These are phyloP conservation scores for Drosophila ambigua DNA, from an alignment of 1,140 invertebrate genomes.

Conservation along the genomic window DNA sequence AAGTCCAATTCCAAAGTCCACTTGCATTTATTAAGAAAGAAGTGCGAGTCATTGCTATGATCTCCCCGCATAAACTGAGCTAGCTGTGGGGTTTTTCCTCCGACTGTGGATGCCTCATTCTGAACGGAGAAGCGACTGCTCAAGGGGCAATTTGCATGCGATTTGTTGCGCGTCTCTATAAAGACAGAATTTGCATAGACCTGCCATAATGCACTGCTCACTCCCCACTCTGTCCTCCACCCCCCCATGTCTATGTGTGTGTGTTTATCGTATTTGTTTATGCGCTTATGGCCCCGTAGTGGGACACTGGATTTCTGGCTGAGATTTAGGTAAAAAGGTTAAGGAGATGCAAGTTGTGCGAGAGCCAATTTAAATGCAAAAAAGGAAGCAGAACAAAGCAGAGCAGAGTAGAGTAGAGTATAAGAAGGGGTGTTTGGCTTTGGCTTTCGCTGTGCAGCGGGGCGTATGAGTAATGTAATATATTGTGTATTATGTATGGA, in stretches of 20 bases:
- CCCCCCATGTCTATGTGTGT: not conserved
- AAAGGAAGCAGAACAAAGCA: conserved; percentile 18
- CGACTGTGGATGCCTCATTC: conserved; percentile 19
- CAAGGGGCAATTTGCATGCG: conserved; percentile 79
- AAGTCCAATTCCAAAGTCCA: too few species aligned
- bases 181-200: conserved; percentile 69
- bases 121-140: conserved; percentile 50
- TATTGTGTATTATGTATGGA: conserved; percentile 21
- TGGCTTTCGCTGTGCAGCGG: conserved; percentile 30
- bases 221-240: not conserved
- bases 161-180: conserved; percentile 68
- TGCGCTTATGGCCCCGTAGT: conserved; percentile 56
- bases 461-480: conserved; percentile 66
- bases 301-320: conserved; percentile 39
- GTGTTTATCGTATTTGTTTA: conserved; percentile 61
- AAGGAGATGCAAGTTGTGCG: conserved; percentile 69
- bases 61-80: conserved; percentile 17
- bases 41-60: too few species aligned
- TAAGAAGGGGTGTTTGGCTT: not conserved
- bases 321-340: conserved; percentile 80
- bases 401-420: not conserved
- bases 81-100: not conserved
- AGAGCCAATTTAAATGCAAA: conserved; percentile 73
- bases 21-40: too few species aligned
- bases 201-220: conserved; percentile 66